Evolutionary conservation across 2,888 invertebrate genomes (phyloP).

Genomic region (Zygaena filipendulae): DNA sequence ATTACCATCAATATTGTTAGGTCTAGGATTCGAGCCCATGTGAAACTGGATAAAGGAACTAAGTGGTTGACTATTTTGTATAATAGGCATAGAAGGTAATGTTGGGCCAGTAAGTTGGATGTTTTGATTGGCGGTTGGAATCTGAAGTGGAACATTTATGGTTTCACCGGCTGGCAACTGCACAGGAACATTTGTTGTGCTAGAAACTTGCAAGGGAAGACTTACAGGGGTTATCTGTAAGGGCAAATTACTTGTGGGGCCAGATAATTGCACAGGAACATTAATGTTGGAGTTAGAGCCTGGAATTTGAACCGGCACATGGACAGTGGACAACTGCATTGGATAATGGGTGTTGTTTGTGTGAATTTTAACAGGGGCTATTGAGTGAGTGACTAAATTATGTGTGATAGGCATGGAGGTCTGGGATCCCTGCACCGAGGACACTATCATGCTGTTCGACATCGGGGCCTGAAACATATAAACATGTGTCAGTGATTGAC

Average conservation of each 20-base stretch:
- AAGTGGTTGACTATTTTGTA: slow-evolving; percentile 43
- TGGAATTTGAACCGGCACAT: slow-evolving; percentile 60
- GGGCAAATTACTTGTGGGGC: slow-evolving; percentile 41
- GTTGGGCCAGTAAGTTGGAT: slow-evolving; percentile 42
- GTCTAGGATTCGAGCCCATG: slow-evolving; percentile 47
- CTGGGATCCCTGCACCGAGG: slow-evolving; percentile 55
- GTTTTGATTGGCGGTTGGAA: slow-evolving; percentile 40
- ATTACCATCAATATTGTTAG: slow-evolving; percentile 38
- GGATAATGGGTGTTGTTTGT: slow-evolving; percentile 47
- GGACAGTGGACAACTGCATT: slow-evolving; percentile 53
- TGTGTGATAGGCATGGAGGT: slow-evolving; percentile 56
- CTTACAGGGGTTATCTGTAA: slow-evolving; percentile 54
- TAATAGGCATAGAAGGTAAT: slow-evolving; percentile 51
- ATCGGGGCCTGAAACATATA: slow-evolving; percentile 55
- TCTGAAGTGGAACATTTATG: slow-evolving; percentile 55
- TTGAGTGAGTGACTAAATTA: slow-evolving; percentile 51
- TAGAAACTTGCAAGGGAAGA: slow-evolving; percentile 52
- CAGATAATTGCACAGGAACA: slow-evolving; percentile 56
- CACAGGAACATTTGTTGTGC: slow-evolving; percentile 48
- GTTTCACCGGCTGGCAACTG: slow-evolving; percentile 55
- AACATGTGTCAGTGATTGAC: slow-evolving; percentile 35
- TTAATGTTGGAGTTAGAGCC: slow-evolving; percentile 55
- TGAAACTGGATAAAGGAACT: slow-evolving; percentile 59
- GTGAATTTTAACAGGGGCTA: slow-evolving; percentile 58
- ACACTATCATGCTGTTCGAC: slow-evolving; percentile 62